Conservation (phyloP, 1,140 invertebrate genomes). For the Atta texana region DNA sequence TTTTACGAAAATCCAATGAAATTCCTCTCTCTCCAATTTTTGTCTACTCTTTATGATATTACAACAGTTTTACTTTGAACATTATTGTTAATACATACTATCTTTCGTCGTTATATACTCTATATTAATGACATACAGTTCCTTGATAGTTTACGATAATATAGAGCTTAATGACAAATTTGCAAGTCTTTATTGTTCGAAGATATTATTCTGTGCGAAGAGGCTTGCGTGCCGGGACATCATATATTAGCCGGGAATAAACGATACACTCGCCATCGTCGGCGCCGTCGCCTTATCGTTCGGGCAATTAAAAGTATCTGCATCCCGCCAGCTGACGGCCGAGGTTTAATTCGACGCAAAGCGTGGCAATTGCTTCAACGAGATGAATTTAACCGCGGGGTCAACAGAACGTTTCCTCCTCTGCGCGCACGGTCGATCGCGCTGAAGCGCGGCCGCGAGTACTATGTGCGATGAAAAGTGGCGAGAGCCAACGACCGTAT, state of each 20-base stretch:
- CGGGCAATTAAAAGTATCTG: constrained; percentile 40
- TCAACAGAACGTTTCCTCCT: constrained; percentile 60
- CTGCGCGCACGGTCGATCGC: constrained; percentile 36
- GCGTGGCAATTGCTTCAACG: constrained; percentile 59
- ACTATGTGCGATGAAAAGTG: constrained; percentile 21
- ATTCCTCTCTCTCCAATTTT: neutral
- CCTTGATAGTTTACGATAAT: constrained; percentile 3
- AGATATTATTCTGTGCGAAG: neutral
- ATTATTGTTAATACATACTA: neutral
- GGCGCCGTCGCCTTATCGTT: constrained; percentile 35
- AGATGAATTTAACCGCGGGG: constrained; percentile 68
- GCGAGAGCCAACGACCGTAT: constrained; percentile 63
- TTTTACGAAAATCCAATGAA: neutral
- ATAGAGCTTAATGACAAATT: neutral
- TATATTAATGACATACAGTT: neutral
- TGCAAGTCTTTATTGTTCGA: neutral
- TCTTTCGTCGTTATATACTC: neutral
- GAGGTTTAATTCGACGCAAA: constrained; percentile 58
- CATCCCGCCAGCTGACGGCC: constrained; percentile 22
- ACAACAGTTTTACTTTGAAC: neutral
- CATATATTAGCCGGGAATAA: constrained; percentile 28
- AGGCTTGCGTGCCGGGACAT: constrained; percentile 11
- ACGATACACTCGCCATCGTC: constrained; percentile 19
- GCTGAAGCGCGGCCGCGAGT: constrained; percentile 37
- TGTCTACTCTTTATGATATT: neutral